Conservation (phyloP, 2,113 vertebrate species). For the Eidolon helvum region DNA sequence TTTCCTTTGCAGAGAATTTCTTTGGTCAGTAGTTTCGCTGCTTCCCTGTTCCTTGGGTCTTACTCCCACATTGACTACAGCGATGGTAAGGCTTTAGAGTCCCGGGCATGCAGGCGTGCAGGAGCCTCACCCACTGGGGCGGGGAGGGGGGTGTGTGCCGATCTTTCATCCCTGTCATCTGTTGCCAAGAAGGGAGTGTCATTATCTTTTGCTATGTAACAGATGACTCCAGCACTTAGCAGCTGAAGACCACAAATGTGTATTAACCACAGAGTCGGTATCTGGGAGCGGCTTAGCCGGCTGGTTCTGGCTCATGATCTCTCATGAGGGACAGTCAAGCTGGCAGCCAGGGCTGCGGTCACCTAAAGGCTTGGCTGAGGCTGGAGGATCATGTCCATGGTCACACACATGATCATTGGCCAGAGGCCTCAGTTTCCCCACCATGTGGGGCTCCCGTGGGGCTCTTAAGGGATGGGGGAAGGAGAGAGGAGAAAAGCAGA, state of each 20-base stretch:
- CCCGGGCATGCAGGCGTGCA: rapidly evolving
- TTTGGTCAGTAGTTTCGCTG: constrained; percentile 96
- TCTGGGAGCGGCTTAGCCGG: background rate
- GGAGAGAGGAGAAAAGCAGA: background rate
- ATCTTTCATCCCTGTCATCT: background rate
- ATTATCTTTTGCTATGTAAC: background rate
- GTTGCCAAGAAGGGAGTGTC: background rate
- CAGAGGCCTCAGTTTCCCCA: background rate
- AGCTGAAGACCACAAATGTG: background rate
- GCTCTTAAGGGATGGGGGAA: background rate
- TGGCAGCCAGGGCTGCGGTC: background rate
- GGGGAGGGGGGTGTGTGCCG: background rate
- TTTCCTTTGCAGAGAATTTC: constrained; percentile 92
- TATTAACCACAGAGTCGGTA: background rate
- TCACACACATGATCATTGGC: background rate
- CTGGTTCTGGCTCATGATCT: background rate
- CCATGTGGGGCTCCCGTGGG: background rate
- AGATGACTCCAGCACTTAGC: background rate
- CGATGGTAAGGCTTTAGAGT: constrained; percentile 86
- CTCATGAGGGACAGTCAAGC: background rate
- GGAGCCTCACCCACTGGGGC: background rate
- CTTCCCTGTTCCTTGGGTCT: constrained; percentile 93
- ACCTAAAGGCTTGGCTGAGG: background rate
- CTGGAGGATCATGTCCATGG: background rate
- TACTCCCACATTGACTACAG: constrained; percentile 94